A percentile compares a stretch with the other conserved stretches of the same genome.
phyloP scores from a whole-genome alignment of 1,140 invertebrate genomes.

The Drosophila bifasciata region DNA sequence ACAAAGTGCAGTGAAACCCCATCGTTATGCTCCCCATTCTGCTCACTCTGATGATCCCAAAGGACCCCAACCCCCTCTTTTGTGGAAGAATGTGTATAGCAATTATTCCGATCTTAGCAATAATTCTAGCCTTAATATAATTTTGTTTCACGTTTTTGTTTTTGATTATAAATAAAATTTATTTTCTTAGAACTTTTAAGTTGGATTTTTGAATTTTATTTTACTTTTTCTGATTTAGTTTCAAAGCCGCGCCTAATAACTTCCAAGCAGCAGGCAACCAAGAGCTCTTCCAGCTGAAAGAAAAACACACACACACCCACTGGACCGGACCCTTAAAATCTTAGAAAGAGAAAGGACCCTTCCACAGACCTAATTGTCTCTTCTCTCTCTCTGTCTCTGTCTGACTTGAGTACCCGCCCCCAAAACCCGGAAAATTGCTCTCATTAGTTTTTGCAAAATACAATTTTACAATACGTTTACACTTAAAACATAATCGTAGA shows the following conservation, averaged over 20 bases:
- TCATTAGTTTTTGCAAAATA: slow-evolving; percentile 70
- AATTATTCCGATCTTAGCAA: slow-evolving; percentile 23
- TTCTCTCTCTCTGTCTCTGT: background rate
- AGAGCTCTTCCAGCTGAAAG: slow-evolving; percentile 46
- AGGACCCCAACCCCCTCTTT: slow-evolving; percentile 13
- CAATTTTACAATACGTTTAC: slow-evolving; percentile 83
- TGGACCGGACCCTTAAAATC: background rate
- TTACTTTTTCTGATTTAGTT: slow-evolving; percentile 34
- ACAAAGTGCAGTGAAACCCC: slow-evolving; percentile 58
- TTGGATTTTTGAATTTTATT: background rate
- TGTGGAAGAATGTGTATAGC: slow-evolving; percentile 12
- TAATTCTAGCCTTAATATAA: slow-evolving; percentile 34
- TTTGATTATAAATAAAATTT: slow-evolving; percentile 35
- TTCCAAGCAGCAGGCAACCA: slow-evolving; percentile 62
- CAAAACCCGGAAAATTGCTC: slow-evolving; percentile 45
- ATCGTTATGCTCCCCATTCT: slow-evolving; percentile 4
- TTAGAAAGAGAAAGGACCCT: background rate
- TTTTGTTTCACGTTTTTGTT: slow-evolving; percentile 36
- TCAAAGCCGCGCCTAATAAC: slow-evolving; percentile 72
- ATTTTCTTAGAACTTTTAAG: slow-evolving; percentile 4
- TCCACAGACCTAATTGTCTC: slow-evolving; percentile 2
- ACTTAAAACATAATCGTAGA: slow-evolving; percentile 86
- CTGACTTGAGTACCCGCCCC: background rate
- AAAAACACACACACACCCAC: background rate
- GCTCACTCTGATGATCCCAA: slow-evolving; percentile 10